A percentile compares a stretch with the other conserved stretches of the same genome.
Conservation (phyloP, 2,113 vertebrate genomes). For the Coracopsis vasa region DNA sequence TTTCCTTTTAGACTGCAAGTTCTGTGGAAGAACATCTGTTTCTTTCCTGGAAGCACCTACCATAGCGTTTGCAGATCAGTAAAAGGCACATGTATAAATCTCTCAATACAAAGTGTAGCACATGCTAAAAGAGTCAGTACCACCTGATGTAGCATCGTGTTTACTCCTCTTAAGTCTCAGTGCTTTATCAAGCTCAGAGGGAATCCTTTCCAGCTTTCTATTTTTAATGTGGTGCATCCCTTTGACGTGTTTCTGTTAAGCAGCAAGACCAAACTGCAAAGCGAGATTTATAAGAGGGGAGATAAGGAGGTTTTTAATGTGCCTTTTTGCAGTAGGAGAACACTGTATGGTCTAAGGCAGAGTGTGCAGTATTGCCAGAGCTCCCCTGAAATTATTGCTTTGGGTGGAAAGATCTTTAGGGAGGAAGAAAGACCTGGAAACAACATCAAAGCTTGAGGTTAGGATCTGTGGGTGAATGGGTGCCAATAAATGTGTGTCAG, state of each 20-base stretch:
- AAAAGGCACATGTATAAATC: not conserved
- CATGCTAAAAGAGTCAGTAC: not conserved
- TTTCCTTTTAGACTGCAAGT: not conserved
- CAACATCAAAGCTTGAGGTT: constrained; percentile 70
- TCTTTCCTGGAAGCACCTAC: not conserved
- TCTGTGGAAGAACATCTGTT: not conserved
- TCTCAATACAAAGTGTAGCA: not conserved
- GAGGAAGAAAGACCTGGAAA: constrained; percentile 55
- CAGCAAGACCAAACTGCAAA: not conserved
- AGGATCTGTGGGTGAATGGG: constrained; percentile 47
- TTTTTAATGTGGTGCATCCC: not conserved
- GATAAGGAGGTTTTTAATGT: not conserved
- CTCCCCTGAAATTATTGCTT: constrained; percentile 59
- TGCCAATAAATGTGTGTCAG: constrained; percentile 62
- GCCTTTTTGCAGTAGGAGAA: constrained; percentile 4
- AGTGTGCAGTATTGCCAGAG: constrained; percentile 14
- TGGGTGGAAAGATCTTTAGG: constrained; percentile 62
- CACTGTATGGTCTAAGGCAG: not conserved
- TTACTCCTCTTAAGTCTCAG: not conserved
- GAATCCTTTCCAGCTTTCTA: not conserved
- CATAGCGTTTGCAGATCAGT: not conserved
- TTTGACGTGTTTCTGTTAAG: not conserved
- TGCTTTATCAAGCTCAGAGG: not conserved
- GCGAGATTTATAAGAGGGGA: not conserved
- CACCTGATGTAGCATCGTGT: not conserved